Evolutionary conservation across 2,113 vertebrate genomes (phyloP).

Genomic region (Castor canadensis): DNA sequence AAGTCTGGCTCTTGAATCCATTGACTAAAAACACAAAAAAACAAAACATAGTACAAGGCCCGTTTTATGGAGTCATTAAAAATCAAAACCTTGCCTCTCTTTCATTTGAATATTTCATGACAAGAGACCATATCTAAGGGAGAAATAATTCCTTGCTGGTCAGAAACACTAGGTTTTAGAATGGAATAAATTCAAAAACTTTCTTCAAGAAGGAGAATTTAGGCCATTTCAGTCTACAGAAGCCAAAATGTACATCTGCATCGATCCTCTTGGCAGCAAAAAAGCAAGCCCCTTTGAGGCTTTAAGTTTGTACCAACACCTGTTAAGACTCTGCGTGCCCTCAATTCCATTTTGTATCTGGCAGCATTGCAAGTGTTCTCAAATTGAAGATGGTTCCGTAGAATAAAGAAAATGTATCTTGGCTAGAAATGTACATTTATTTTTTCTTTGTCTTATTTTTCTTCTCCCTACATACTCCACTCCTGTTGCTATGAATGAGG

Average conservation of each 20-base stretch:
- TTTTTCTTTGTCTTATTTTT: conserved; percentile 43
- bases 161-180: conserved; percentile 56
- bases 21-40: background rate
- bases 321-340: conserved; percentile 70
- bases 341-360: conserved; percentile 65
- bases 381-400: conserved; percentile 37
- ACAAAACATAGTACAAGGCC: background rate
- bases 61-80: conserved; percentile 64
- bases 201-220: conserved; percentile 68
- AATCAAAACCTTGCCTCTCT: conserved; percentile 63
- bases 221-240: conserved; percentile 60
- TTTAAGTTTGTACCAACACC: conserved; percentile 59
- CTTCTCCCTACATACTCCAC: background rate
- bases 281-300: conserved; percentile 52
- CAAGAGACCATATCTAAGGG: conserved; percentile 46
- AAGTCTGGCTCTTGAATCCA: conserved; percentile 7
- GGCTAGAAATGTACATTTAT: conserved; percentile 28
- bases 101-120: conserved; percentile 72
- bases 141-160: conserved; percentile 55
- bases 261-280: conserved; percentile 62
- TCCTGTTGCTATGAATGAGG: background rate
- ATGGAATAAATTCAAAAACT: conserved; percentile 73
- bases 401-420: conserved; percentile 64
- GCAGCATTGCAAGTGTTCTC: conserved; percentile 33
- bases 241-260: conserved; percentile 70